Percentiles rank a stretch among this genome's conserved stretches.
Conservation (phyloP, 2,888 invertebrate genomes). For the Ptilodon capucinus region DNA sequence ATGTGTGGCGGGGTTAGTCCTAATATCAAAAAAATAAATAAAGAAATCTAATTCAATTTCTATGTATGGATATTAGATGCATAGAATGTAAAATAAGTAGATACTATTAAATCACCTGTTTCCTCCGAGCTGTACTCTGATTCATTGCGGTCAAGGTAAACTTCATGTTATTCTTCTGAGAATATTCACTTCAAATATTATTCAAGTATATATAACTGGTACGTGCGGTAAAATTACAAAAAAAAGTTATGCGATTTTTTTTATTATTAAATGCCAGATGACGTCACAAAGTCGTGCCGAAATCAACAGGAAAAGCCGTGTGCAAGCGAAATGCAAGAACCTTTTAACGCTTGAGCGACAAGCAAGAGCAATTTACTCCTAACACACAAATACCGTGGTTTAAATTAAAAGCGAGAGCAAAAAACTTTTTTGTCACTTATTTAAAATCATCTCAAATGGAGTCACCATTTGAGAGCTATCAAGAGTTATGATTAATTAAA, state of each 20-base stretch:
- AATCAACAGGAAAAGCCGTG: conserved; percentile 36
- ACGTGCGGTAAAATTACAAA: background rate
- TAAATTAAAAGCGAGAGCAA: conserved; percentile 8
- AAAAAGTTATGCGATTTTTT: conserved; percentile 1
- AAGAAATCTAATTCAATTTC: too few species aligned
- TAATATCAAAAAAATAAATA: too few species aligned
- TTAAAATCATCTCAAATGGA: background rate
- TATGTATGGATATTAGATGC: too few species aligned
- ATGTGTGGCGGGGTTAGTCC: too few species aligned
- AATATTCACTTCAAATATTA: background rate
- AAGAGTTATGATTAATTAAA: too few species aligned
- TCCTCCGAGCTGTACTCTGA: background rate
- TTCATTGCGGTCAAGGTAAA: conserved; percentile 1
- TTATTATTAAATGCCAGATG: conserved; percentile 35
- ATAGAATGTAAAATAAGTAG: too few species aligned
- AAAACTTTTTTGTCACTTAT: background rate
- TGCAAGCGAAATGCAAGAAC: conserved; percentile 37
- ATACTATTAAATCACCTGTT: too few species aligned
- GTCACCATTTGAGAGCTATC: too few species aligned
- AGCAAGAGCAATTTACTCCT: conserved; percentile 58
- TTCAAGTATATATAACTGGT: background rate
- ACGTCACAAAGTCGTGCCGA: conserved; percentile 50
- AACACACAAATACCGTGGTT: conserved; percentile 28
- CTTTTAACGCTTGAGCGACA: conserved; percentile 62
- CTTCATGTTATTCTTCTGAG: background rate